Base-by-base conservation (phyloP, 2,888 invertebrate genomes). In the Scelioninae gen. 2 region DNA sequence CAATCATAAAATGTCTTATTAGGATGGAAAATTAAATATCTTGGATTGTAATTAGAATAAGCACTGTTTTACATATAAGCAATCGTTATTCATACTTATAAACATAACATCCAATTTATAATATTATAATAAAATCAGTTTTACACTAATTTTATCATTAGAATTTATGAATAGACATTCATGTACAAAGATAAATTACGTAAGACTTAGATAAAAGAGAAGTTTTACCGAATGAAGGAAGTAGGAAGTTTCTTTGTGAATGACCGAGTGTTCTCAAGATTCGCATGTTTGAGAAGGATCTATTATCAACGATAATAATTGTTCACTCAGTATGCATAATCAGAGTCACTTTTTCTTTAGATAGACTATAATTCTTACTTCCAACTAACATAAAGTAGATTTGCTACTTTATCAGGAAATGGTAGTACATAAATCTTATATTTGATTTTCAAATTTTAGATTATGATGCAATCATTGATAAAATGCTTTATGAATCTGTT, bases 211-310 rank as follows among this genome's bases (percentile, higher is more conserved):
- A 57, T 57, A 63, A 63, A 65, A 55, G 57, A 72, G 35, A 39
- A 64, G 55, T 22, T 61, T 33, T 46, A 46, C 18, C 37, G 61
- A 55, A 58, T 55, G 41, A 63, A 61, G 68, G 63, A 73, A 68
- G 73, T 58, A 68, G 73, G 73, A 73, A 73, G 68, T 68, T 64
- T 64, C 31, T 18, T 73, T 58, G 45, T 57, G 57, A 68, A 73
- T 63, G 68, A 63, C 63, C 63, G 46, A 52, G 52, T 58, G 28
- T 4, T 57, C 37, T 63, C 52, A 58, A 63, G 53, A 73, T 73
- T 73, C 43, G 63, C 63, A 25, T 67, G 73, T 57, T 63, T 57
- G 2, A 57, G 39, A 16, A 43, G 53, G 41, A 69, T 74, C 48
- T 55, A 61, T 69, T 69, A 65, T 60, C 60, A 74, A 50, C 37